These are phyloP conservation scores for Cladopsammia gracilis DNA, from an alignment of 64 coral and sea anemone genomes.

Conservation along the genomic window DNA sequence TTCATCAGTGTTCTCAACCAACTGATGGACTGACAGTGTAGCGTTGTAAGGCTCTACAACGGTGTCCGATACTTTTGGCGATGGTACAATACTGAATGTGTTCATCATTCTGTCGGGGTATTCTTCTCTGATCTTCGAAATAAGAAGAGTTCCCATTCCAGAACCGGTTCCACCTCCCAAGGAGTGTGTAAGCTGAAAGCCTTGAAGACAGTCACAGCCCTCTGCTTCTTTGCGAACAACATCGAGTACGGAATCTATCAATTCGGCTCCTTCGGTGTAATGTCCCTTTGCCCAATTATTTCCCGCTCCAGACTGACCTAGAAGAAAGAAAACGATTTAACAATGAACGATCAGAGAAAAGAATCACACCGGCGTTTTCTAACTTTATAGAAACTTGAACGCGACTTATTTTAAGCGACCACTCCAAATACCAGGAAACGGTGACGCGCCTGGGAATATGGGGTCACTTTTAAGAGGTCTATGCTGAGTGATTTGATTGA, in stretches of 20 bases:
- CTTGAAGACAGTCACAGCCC: slow-evolving; percentile 89
- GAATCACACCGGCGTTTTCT: too few relatives aligned
- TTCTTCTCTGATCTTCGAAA: slow-evolving; percentile 92
- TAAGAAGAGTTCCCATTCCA: slow-evolving; percentile 87
- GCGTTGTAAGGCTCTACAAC: slow-evolving; percentile 93
- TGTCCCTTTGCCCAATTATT: slow-evolving; percentile 93
- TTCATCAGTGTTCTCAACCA: slow-evolving; percentile 91
- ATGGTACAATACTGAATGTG: slow-evolving; percentile 89
- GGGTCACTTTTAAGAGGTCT: too few relatives aligned
- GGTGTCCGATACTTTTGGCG: slow-evolving; percentile 89
- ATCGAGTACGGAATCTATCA: slow-evolving; percentile 90
- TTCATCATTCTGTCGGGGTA: slow-evolving; percentile 93
- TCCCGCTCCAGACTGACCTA: slow-evolving; percentile 87
- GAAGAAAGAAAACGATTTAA: neutral
- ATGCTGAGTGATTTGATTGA: too few relatives aligned
- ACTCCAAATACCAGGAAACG: too few relatives aligned
- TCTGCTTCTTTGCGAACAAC: slow-evolving; percentile 87
- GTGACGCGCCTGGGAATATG: too few relatives aligned
- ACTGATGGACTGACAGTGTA: slow-evolving; percentile 88
- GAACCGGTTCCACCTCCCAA: slow-evolving; percentile 86
- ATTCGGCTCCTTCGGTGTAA: slow-evolving; percentile 88
- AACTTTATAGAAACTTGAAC: too few relatives aligned
- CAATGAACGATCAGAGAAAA: too few relatives aligned
- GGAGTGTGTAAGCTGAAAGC: slow-evolving; percentile 89
- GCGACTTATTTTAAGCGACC: too few relatives aligned